Evolutionary conservation across 2,113 vertebrate species (phyloP).

Genomic region (Oxyura jamaicensis): DNA sequence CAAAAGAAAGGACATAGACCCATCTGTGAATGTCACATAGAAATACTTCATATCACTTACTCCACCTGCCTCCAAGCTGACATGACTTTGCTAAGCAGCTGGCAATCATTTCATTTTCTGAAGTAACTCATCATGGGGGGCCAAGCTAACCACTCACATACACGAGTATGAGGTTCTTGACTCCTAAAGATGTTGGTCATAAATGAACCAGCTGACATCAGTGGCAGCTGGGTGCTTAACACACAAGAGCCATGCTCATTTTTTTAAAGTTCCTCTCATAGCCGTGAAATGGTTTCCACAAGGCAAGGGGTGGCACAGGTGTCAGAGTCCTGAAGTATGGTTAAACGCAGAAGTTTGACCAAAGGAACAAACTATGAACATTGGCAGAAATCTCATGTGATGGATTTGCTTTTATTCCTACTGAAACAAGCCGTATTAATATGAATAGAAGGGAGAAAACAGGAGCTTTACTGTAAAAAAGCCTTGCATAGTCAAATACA

Average conservation of each 20-base stretch:
- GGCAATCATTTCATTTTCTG: not conserved
- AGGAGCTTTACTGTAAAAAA: not conserved
- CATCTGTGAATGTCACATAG: not conserved
- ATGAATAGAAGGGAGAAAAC: not conserved
- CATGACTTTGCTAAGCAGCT: not conserved
- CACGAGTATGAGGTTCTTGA: not conserved
- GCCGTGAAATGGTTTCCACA: not conserved
- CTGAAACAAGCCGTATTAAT: not conserved
- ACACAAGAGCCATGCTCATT: not conserved
- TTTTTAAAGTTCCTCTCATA: not conserved
- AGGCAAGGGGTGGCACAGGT: not conserved
- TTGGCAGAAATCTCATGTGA: not conserved
- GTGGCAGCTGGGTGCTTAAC: not conserved
- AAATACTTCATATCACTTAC: not conserved
- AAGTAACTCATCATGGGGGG: not conserved
- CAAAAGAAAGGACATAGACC: not conserved
- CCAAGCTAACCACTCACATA: not conserved
- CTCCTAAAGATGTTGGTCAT: rapidly evolving
- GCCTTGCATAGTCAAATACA: not conserved
- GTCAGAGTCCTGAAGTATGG: not conserved
- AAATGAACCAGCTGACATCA: not conserved
- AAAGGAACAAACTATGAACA: not conserved
- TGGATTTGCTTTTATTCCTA: not conserved
- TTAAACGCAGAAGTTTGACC: not conserved
- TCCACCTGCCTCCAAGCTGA: not conserved